These are phyloP conservation scores for Diacarnus erythraeanus DNA, from an alignment of 37 sponge, comb jelly and placozoan genomes.

Conservation along the genomic window DNA sequence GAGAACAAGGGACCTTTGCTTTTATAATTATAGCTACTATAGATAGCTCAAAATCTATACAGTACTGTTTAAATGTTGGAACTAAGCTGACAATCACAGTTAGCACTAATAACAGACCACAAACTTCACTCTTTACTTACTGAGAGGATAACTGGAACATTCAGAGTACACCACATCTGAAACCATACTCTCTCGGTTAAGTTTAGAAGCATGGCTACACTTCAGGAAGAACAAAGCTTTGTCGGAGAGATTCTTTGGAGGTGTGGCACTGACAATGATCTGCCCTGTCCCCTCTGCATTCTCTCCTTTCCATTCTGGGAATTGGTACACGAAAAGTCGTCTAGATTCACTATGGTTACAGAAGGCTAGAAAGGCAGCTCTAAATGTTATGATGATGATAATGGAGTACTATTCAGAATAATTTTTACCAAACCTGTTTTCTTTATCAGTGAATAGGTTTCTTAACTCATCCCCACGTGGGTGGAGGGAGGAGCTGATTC, in stretches of 20 bases:
- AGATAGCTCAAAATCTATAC: too few species aligned
- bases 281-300: conserved; percentile 10
- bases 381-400: conserved; percentile 13
- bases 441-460: conserved; percentile 43
- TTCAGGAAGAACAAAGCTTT: conserved; percentile 86
- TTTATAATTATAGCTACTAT: too few species aligned
- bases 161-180: conserved; percentile 80
- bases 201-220: conserved; percentile 79
- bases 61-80: neutral
- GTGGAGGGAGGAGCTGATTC: conserved; percentile 82
- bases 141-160: conserved; percentile 53
- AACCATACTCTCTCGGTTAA: conserved; percentile 73
- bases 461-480: conserved; percentile 72
- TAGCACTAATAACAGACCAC: too few species aligned
- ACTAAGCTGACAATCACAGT: too few species aligned
- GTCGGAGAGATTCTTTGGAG: conserved; percentile 36
- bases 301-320: neutral
- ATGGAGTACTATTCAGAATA: neutral
- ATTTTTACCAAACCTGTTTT: conserved; percentile 40
- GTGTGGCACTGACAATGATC: conserved; percentile 34
- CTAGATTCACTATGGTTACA: conserved; percentile 83
- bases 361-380: conserved; percentile 73
- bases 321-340: conserved; percentile 51
- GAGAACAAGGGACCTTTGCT: too few species aligned
- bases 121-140: too few species aligned